Evolutionary conservation across 2,113 vertebrate genomes (phyloP), one percentile per base, ranked within the genome.

Genomic region (Camelus bactrianus): DNA sequence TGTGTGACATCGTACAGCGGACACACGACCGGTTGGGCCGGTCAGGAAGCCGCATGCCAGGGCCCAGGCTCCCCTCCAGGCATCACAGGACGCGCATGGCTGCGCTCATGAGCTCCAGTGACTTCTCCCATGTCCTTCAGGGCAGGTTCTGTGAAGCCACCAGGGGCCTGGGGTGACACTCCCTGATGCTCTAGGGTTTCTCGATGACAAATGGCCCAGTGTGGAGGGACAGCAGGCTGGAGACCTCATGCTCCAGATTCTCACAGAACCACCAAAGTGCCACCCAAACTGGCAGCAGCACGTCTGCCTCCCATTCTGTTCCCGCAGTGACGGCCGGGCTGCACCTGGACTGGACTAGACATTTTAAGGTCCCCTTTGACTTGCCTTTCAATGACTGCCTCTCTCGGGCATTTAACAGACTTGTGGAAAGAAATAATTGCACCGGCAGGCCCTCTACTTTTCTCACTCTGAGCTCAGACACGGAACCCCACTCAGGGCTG

Each of bases 341-440:
- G 20, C 14, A 12, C 24, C 52, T 13, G 0, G 48, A 7, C 9
- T 52, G 30, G 28, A 22, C 6, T 83, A 30, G 22, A 28, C 5
- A 26, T 69, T 54, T 75, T 12, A 75, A 75, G 50, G 3, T 75
- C 15, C n/a, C 67, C 13, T 19, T 91, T 92, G 50, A 81, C 35
- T 10, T n/a, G 9, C 32, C 38, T 88, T 92, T 48, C 35, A 88
- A 65, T 38, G 54, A 85, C 26, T 26, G 24, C 72, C 13, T 52
- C 12, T 64, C 35, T 62, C 62, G 62, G 26, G 4, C 32, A 67
- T 75, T 81, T 80, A 56, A 69, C 42, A 60, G 19, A 17, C 48
- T 92, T 32, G 38, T 82, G 67, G 38, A 15, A 90, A 67, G 46
- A 62, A 79, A 56, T 60, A 73, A 88, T 81, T 46, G 26, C 30